Conservation (phyloP, 37 sponge, comb jelly and placozoan genomes). For the Ephydatia muelleri region DNA sequence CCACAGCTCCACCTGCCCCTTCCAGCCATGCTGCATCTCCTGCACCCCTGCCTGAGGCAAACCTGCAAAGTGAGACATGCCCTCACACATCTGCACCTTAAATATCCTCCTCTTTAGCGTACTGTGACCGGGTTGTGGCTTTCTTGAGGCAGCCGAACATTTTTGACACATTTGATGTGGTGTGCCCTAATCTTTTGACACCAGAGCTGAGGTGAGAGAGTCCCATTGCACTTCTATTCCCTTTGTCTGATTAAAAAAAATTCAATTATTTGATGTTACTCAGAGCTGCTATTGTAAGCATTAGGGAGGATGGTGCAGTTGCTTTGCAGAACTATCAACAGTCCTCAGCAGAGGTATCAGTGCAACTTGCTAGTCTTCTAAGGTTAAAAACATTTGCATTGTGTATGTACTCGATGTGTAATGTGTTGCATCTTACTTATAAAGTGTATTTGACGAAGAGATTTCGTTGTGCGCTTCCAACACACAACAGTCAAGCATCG, state of each 20-base stretch:
- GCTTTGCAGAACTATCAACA: background rate
- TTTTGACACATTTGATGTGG: slow-evolving; percentile 16
- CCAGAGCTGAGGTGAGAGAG: slow-evolving; percentile 34
- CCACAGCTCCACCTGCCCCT: too few relatives aligned
- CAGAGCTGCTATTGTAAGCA: background rate
- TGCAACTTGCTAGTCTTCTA: background rate
- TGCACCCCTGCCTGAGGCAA: background rate
- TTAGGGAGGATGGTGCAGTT: background rate
- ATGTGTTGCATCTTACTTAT: background rate
- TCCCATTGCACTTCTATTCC: background rate
- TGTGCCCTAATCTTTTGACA: slow-evolving; percentile 5
- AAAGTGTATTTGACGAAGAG: background rate
- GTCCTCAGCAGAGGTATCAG: background rate
- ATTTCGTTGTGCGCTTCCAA: background rate
- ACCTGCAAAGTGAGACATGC: background rate
- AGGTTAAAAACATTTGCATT: background rate
- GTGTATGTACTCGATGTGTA: background rate
- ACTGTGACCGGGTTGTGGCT: slow-evolving; percentile 65
- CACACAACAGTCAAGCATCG: background rate
- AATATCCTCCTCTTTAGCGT: slow-evolving; percentile 10
- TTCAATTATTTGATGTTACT: background rate
- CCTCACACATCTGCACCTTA: background rate
- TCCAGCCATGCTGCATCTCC: too few relatives aligned
- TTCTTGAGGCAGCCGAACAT: slow-evolving; percentile 77
- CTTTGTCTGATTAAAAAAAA: background rate